Evolutionary conservation across 2,888 invertebrate genomes (phyloP), one percentile per base, ranked within the genome.

Genomic region (Meandrusa payeni): DNA sequence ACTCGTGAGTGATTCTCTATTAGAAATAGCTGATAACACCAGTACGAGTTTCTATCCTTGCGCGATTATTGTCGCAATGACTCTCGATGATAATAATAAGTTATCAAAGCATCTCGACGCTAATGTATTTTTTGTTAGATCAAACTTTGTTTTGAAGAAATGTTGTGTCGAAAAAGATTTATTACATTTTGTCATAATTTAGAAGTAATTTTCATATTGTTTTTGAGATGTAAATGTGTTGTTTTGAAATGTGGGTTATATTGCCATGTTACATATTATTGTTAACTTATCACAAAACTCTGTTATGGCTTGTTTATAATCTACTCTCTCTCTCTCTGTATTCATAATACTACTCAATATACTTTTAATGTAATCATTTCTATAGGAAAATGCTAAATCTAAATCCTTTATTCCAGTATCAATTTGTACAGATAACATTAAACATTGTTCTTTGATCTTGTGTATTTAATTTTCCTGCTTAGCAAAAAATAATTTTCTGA

Each of bases 301-400:
- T 70, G 70, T 80, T 76, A 81, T 77, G 83, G 82, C 77, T 74
- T 83, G 80, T 81, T 80, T 61, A 58, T 71, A 73, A 66, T 69
- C n/a, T n/a, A n/a, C n/a, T n/a, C n/a, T n/a, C n/a, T n/a, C n/a
- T n/a, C n/a, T n/a, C 66, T 65, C 64, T 59, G 68, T 59, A 71
- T 64, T 70, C 64, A 67, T 68, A 22, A 70, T 72, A 64, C 49
- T 50, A 48, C 54, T 46, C 38, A 55, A 58, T 60, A 54, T 61
- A 61, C 58, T 4, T 61, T 64, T 69, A 62, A 70, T 75, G 64
- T 66, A 71, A 67, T 68, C 66, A 69, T 66, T 59, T 72, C 69
- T 73, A 80, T 68, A 28, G 33, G 12, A 28, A 55, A 55, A 62
- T 63, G 64, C 64, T 76, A 66, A 69, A 76, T 76, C 67, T 76